Percentiles rank a stretch among this genome's conserved stretches.
Evolutionary conservation across 1,140 invertebrate genomes (phyloP).

Genomic region (Drosophila aff.): DNA sequence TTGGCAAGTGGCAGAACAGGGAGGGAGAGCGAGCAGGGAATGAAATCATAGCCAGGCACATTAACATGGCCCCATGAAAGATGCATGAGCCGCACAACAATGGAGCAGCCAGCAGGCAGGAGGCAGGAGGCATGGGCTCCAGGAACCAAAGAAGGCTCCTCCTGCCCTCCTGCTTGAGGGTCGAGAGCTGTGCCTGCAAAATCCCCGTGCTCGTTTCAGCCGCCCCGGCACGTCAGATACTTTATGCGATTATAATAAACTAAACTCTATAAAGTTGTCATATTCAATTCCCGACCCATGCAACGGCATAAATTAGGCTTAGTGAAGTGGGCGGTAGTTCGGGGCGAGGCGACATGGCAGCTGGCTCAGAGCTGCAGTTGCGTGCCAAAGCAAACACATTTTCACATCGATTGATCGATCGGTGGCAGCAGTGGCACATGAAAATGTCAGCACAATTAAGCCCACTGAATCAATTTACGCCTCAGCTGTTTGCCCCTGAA

Average conservation of each 20-base stretch:
- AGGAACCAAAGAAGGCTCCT: background rate
- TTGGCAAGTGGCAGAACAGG: constrained; percentile 21
- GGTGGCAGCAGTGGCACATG: constrained; percentile 51
- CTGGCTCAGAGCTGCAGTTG: constrained; percentile 37
- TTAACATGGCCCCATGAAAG: constrained; percentile 71
- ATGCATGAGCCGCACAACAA: constrained; percentile 70
- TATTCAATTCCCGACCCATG: constrained; percentile 72
- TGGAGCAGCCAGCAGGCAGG: constrained; percentile 1
- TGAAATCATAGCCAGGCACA: constrained; percentile 46
- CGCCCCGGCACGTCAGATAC: constrained; percentile 62
- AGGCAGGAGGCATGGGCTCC: background rate
- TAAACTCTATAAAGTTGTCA: constrained; percentile 79
- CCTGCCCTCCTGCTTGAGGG: background rate
- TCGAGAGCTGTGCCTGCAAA: background rate
- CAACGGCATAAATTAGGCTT: constrained; percentile 80
- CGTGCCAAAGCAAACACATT: constrained; percentile 39
- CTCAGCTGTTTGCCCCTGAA: constrained; percentile 44
- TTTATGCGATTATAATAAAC: constrained; percentile 83
- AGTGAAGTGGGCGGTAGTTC: constrained; percentile 13
- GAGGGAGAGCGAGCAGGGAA: background rate
- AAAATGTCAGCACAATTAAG: constrained; percentile 81
- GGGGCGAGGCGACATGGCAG: background rate
- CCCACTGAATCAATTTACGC: constrained; percentile 76
- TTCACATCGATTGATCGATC: constrained; percentile 64
- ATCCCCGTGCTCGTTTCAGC: constrained; percentile 42